Conservation (phyloP, 2,888 invertebrate genomes). For the Prostheceraeus crozeri region DNA sequence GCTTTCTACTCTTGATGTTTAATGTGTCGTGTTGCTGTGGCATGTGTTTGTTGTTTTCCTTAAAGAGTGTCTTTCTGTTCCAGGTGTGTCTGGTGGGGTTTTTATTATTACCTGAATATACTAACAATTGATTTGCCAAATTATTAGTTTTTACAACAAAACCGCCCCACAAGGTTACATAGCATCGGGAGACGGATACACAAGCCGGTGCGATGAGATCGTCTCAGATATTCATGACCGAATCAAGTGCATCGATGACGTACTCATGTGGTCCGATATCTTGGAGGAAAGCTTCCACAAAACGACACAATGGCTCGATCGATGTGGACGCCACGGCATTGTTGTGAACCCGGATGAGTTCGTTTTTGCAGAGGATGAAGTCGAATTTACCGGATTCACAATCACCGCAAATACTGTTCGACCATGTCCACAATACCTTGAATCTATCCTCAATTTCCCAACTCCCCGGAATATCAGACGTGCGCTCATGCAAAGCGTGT, state of each 20-base stretch:
- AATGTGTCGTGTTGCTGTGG: no score
- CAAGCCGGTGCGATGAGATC: slow-evolving; percentile 9
- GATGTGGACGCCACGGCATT: slow-evolving; percentile 41
- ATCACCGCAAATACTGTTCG: slow-evolving; percentile 40
- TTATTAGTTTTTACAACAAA: no score
- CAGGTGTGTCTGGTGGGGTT: no score
- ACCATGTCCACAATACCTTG: slow-evolving; percentile 40
- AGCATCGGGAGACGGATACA: slow-evolving; percentile 31
- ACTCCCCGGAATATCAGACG: slow-evolving; percentile 17
- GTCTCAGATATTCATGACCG: background rate
- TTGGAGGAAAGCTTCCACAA: slow-evolving; percentile 41
- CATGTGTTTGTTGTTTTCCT: no score
- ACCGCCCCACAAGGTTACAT: slow-evolving; percentile 25
- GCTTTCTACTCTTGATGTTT: no score
- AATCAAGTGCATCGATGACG: slow-evolving; percentile 40
- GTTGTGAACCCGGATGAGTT: slow-evolving; percentile 40
- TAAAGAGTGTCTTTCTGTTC: no score
- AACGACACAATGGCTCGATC: slow-evolving; percentile 40
- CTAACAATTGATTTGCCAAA: no score
- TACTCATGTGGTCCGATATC: slow-evolving; percentile 40
- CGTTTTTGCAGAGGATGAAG: slow-evolving; percentile 38
- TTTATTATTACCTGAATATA: no score
- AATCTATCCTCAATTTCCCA: slow-evolving; percentile 39
- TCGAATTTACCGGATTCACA: slow-evolving; percentile 40
- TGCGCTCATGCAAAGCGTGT: slow-evolving; percentile 42